These are phyloP conservation scores for Drosophila oshimai DNA, from an alignment of 1,140 invertebrate species.

Conservation along the genomic window DNA sequence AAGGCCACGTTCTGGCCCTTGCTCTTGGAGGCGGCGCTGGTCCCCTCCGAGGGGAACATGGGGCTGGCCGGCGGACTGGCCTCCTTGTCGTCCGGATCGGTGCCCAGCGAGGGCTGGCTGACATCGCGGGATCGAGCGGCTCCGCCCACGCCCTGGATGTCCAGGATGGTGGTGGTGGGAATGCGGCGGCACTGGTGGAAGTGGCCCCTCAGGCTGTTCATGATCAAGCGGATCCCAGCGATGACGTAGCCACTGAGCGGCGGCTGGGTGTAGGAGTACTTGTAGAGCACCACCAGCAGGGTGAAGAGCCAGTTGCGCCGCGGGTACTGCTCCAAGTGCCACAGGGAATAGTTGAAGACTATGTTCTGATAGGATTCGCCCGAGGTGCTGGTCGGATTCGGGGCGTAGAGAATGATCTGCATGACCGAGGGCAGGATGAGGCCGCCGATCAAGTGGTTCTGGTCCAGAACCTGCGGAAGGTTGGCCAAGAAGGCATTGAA, in stretches of 20 bases:
- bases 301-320: constrained; percentile 96
- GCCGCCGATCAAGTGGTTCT: constrained; percentile 96
- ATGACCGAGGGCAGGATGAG: constrained; percentile 93
- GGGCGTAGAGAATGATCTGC: constrained; percentile 93
- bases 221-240: constrained; percentile 93
- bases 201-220: constrained; percentile 96
- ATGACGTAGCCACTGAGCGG: constrained; percentile 91
- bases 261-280: constrained; percentile 96
- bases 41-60: constrained; percentile 82
- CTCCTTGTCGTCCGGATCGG: constrained; percentile 84
- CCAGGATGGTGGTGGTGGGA: constrained; percentile 87
- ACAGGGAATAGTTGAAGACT: constrained; percentile 89
- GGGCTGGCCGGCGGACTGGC: constrained; percentile 78
- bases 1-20: constrained; percentile 80
- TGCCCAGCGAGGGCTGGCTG: constrained; percentile 89
- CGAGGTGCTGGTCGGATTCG: constrained; percentile 86
- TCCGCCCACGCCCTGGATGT: constrained; percentile 85
- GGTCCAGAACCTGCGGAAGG: constrained; percentile 95
- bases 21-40: constrained; percentile 77
- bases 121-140: constrained; percentile 89
- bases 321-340: constrained; percentile 92
- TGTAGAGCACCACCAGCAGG: constrained; percentile 97
- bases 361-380: constrained; percentile 77
- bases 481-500: constrained; percentile 98
- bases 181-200: constrained; percentile 93